A percentile compares a stretch with the other conserved stretches of the same genome.
Evolutionary conservation across 2,888 invertebrate genomes (phyloP).

Genomic region (Neoascia interrupta): DNA sequence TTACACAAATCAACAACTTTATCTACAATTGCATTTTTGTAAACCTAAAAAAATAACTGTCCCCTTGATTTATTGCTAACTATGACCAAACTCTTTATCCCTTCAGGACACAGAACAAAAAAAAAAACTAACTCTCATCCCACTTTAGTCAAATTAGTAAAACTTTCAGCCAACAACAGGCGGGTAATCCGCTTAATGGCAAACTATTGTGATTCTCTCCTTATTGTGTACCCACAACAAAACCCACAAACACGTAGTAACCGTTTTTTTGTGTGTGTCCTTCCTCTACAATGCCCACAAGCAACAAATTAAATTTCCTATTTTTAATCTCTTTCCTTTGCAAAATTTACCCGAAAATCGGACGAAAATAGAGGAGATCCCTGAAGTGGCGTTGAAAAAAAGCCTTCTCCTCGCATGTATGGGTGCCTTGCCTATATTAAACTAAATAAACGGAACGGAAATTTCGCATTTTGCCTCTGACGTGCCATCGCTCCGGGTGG

Average conservation of each 20-base stretch:
- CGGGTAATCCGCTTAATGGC: conserved; percentile 62
- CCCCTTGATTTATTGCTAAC: conserved; percentile 54
- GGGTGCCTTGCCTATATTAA: conserved; percentile 1
- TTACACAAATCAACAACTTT: conserved; percentile 57
- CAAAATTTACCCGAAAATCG: conserved; percentile 37
- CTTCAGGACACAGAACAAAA: conserved; percentile 8
- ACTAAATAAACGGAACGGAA: conserved; percentile 55
- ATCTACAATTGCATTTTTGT: conserved; percentile 55
- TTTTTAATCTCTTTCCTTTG: conserved; percentile 46
- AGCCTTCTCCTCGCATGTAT: background rate
- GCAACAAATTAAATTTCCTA: conserved; percentile 59
- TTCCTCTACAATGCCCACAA: conserved; percentile 11
- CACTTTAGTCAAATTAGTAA: conserved; percentile 63
- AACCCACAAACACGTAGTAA: conserved; percentile 57
- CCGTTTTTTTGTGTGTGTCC: background rate
- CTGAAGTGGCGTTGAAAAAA: too few relatives aligned
- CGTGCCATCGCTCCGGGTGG: background rate
- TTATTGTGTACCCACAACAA: conserved; percentile 54
- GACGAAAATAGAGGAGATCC: conserved; percentile 16
- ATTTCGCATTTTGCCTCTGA: conserved; percentile 29
- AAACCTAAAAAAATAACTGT: conserved; percentile 50
- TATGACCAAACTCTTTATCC: conserved; percentile 45
- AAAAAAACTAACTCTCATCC: conserved; percentile 4
- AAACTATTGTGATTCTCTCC: conserved; percentile 62
- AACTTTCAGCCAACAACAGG: conserved; percentile 36